Conservation (phyloP, 2,113 vertebrate species). For the Syngnathus typhle region DNA sequence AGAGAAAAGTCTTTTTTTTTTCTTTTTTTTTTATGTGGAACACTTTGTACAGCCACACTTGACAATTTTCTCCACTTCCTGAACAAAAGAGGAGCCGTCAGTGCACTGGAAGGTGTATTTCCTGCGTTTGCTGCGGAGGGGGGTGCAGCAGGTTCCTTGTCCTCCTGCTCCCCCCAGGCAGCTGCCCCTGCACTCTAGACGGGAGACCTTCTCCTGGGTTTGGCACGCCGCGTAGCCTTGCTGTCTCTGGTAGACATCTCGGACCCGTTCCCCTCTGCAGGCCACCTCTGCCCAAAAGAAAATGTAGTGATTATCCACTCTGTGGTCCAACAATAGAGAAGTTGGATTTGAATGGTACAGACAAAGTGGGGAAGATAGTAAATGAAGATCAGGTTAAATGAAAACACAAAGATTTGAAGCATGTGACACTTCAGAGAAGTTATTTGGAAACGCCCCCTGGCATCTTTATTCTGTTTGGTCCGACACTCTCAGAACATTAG, state of each 20-base stretch:
- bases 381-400: not conserved
- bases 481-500: too few species aligned
- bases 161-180: conserved; percentile 71
- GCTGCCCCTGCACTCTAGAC: conserved; percentile 87
- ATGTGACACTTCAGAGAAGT: too few species aligned
- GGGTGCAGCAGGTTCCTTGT: conserved; percentile 82
- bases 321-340: not conserved
- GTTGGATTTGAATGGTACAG: not conserved
- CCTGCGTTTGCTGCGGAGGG: conserved; percentile 91
- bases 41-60: conserved; percentile 94
- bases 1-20: conserved; percentile 33
- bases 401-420: too few species aligned
- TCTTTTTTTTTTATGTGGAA: conserved; percentile 73
- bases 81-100: conserved; percentile 93
- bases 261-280: conserved; percentile 93
- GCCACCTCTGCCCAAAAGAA: conserved; percentile 80
- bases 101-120: conserved; percentile 98
- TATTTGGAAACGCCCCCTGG: too few species aligned
- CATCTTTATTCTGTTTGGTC: too few species aligned
- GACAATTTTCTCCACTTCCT: conserved; percentile 95
- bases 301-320: not conserved
- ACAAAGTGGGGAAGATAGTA: not conserved
- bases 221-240: conserved; percentile 98
- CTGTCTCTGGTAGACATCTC: conserved; percentile 98
- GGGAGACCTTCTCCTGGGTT: conserved; percentile 96